Base-by-base conservation (phyloP, 2,113 vertebrate species). In the Eolophus roseicapilla region DNA sequence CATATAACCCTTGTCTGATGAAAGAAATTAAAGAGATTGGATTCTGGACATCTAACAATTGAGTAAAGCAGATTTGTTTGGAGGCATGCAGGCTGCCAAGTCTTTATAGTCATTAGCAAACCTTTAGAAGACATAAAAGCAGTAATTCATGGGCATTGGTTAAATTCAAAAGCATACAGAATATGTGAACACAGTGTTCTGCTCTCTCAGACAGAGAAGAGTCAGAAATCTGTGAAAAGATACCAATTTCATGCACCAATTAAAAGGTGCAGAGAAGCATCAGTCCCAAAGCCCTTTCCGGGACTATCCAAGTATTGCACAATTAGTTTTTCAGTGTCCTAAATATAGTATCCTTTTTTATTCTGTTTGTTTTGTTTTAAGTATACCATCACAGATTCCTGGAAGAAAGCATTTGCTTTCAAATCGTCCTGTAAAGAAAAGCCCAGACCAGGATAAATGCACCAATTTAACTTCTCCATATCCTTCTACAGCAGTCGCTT, bases 201-300 rank as follows among this genome's bases (percentile, higher is more conserved):
- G 39, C 23, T 96, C 50, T n/a, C 62, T 75, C 16, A 7, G 86
- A 90, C 0, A 1, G 50, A 88, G 78, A 59, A 57, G 44, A 88
- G 65, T 44, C 83, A 82, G 79, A 84, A 79, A 77, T 86, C 68
- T 95, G 62, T 78, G 77, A 88, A 84, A 90, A 86, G 7, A 84
- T 39, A 93, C 35, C 41, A 44, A 93, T 88, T 95, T 96, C 90
- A 95, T 18, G 86, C 93, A 95, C 83, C 77, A 90, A 65, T 84
- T 94, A 92, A 84, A 81, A 84, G 52, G 31, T 69, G 57, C 80
- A 68, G 69, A 83, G 68, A 92, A 81, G 14, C 76, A 92, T 60
- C 77, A 63, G n/a, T 41, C 35, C 35, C 50, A 82, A 90, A 93
- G 62, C 31, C 17, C 21, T 86, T 90, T 86, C 5, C 11, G 27